Base-by-base conservation (phyloP, 1,140 invertebrate species). In the Wiebesia pumilae region DNA sequence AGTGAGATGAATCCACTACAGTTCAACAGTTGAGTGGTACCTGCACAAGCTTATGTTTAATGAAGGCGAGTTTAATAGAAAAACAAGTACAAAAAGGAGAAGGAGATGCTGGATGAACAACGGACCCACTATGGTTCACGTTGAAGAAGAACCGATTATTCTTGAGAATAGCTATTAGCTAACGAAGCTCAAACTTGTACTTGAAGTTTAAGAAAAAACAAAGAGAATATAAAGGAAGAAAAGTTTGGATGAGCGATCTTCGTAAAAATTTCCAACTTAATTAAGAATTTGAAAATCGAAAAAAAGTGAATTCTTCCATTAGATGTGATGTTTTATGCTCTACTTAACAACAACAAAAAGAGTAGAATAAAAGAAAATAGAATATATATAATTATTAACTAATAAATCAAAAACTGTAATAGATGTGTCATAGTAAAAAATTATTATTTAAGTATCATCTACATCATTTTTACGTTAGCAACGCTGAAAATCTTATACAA, bases 121-220 rank as follows among this genome's bases (percentile, higher is more conserved):
- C 30, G 10, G 38, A 73, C 33, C 21, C 19, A 33, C 16, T 24
- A 21, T 16, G 33, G 30, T 12, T 58, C 47, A 19, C 7, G 12
- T 54, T 54, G 33, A 79, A 58, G 33, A 38, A 35, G 47, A 4
- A 24, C 16, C 47, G 51, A 58, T 51, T 78, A 78, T 78, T 51
- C 43, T 51, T 6, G 19, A 77, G 73, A 43, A 35, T 69, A 35
- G 67, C 67, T 69, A 69, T 69, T 69, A 69, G 30, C 67, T 69
- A 69, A 69, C 33, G 67, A 69, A 69, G 67, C 67, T 69, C 30
- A 69, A 69, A 69, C 30, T 69, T 69, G 30, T 69, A 35, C 67
- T 69, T 69, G 6, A 69, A 69, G 67, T 69, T 69, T 69, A 21
- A 73, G 35, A 73, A 78, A 51, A 51, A 51, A 40, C 10, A 47